Conservation (phyloP, 2,888 invertebrate genomes). For the Bruchidius siliquastri region DNA sequence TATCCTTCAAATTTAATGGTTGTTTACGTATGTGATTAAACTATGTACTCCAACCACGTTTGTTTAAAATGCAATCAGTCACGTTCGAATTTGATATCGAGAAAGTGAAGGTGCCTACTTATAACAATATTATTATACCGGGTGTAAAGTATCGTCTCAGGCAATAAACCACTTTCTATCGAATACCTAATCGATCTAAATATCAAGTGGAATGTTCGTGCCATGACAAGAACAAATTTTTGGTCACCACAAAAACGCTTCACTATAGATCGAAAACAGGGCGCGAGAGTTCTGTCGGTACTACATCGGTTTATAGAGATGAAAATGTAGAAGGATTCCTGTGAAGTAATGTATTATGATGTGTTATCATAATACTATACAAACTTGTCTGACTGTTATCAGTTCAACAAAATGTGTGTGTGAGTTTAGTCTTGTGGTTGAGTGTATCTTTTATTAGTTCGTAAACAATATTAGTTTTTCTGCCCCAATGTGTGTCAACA, state of each 20-base stretch:
- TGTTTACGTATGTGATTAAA: not conserved
- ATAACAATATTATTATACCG: not conserved
- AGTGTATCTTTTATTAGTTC: not conserved
- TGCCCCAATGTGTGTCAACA: not conserved
- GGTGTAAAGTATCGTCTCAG: not conserved
- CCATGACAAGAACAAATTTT: not conserved
- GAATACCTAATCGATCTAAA: not conserved
- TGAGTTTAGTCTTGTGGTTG: not conserved
- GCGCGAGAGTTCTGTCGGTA: not conserved
- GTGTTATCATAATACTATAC: not conserved
- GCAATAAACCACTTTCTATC: not conserved
- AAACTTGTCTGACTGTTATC: not conserved
- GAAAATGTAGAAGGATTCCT: not conserved
- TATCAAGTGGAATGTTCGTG: not conserved
- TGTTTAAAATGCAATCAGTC: not conserved
- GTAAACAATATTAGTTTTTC: not conserved
- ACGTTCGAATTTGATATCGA: not conserved
- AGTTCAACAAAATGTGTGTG: not conserved
- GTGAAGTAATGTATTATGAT: not conserved
- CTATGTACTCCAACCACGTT: not conserved
- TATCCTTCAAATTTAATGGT: not conserved
- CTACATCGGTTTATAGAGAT: not conserved
- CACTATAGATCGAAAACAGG: not conserved
- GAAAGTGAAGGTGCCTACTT: not conserved
- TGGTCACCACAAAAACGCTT: not conserved